Evolutionary conservation across 37 sponge, comb jelly and placozoan species (phyloP), one percentile per base, ranked within the genome.

Genomic region (Theonella swinhoei): DNA sequence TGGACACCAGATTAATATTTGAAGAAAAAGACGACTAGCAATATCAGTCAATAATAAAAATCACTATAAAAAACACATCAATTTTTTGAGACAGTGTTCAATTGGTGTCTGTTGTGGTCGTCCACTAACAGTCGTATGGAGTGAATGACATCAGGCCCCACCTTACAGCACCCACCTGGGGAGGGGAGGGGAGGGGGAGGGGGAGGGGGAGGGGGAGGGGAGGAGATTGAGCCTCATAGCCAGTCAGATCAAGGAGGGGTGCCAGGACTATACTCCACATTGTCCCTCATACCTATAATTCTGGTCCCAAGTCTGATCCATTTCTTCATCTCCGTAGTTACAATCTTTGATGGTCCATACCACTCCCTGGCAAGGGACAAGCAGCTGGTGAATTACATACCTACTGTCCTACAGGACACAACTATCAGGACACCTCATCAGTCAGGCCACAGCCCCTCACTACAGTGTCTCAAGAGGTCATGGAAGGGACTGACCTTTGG

Each of bases 121-220:
- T n/a, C n/a, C 7, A 65, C 66, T 29, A 7, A 39, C 43, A 71
- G 25, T 64, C 75, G 59, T 4, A 83, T 62, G 0, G 14, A 30
- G 38, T 17, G 2, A 4, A 83, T 83, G 43, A 74, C 61, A 14
- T 23, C 8, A 17, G 83, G 75, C 29, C 42, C 42, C 0, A 74
- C 75, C 5, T 28, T n/a, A 37, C 83, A 83, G 74, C 83, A 83
- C 4, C 83, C 83, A 4, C 82, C 82, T 58, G n/a, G n/a, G n/a
- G n/a, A n/a, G n/a, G n/a, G n/a, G n/a, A n/a, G n/a, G n/a, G n/a
- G n/a, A n/a, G n/a, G n/a, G n/a, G n/a, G n/a, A n/a, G n/a, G n/a
- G n/a, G n/a, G n/a, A n/a, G n/a, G n/a, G n/a, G n/a, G n/a, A n/a
- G n/a, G n/a, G n/a, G n/a, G n/a, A n/a, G n/a, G n/a, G n/a, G n/a